A percentile compares a stretch with the other conserved stretches of the same genome.
Evolutionary conservation across 37 sponge, comb jelly and placozoan species (phyloP).

Genomic region (Beroe forskalii): DNA sequence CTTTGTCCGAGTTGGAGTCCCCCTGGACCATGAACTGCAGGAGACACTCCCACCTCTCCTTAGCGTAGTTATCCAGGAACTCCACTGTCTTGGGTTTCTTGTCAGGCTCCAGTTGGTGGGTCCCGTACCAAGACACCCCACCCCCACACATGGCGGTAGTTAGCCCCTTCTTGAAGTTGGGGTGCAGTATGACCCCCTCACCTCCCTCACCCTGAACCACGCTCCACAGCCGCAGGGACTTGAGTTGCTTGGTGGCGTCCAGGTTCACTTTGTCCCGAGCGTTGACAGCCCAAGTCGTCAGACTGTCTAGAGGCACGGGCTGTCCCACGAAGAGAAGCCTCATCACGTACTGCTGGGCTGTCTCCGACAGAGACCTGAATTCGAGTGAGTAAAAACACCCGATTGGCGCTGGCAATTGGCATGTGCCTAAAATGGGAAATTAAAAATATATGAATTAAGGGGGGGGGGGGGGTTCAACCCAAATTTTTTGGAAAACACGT

Average conservation of each 20-base stretch:
- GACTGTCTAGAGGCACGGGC: constrained; percentile 13
- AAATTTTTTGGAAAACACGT: too few relatives aligned
- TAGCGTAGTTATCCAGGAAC: constrained; percentile 30
- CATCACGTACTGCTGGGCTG: constrained; percentile 54
- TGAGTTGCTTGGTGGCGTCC: constrained; percentile 59
- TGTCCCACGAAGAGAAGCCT: constrained; percentile 16
- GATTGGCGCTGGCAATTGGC: too few relatives aligned
- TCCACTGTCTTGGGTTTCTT: constrained; percentile 64
- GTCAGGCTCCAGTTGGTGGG: constrained; percentile 62
- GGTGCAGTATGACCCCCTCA: constrained; percentile 21
- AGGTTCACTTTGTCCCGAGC: constrained; percentile 23
- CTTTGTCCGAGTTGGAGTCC: constrained; percentile 40
- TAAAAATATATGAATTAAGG: too few relatives aligned
- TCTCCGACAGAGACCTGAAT: background rate
- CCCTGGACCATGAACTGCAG: constrained; percentile 64
- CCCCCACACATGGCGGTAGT: constrained; percentile 60
- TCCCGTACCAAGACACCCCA: constrained; percentile 60
- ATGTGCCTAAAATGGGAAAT: too few relatives aligned
- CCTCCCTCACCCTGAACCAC: constrained; percentile 1
- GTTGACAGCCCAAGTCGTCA: constrained; percentile 35
- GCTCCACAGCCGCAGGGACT: constrained; percentile 33
- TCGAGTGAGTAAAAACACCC: too few relatives aligned
- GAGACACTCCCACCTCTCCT: constrained; percentile 58
- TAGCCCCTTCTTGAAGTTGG: constrained; percentile 23
- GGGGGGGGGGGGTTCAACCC: too few relatives aligned